Base-by-base conservation (phyloP, 1,140 invertebrate genomes). In the Uloborus diversus region DNA sequence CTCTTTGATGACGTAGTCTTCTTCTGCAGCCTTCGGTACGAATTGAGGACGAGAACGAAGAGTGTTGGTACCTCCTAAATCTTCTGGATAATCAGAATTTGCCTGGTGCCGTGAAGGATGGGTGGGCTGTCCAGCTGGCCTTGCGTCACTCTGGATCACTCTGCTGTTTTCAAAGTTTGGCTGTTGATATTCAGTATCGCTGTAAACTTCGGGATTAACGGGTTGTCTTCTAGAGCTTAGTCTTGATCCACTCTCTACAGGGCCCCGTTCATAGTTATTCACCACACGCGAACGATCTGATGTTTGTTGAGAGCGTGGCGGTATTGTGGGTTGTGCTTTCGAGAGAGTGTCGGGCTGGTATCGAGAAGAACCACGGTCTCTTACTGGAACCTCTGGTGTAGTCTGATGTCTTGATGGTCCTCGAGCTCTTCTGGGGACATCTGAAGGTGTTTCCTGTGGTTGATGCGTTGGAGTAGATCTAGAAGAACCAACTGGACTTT, bases 161-260 rank as follows among this genome's bases (percentile, higher is more conserved):
- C n/a, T n/a, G n/a, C n/a, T n/a, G n/a, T n/a, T n/a, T n/a, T n/a
- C n/a, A n/a, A n/a, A n/a, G n/a, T n/a, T n/a, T 13, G 37, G 37
- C 37, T 42, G 37, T 13, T 42, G 37, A 42, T 42, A 9, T 42
- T 42, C 37, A 42, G 37, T 42, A 42, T 42, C 37, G 2, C 37
- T 9, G 17, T 20, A 5, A 42, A 20, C 14, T 62, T 75, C 57
- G 2, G 37, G 25, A 62, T 47, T n/a, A 27, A 33, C 20, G 25
- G 56, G 70, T 25, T 75, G 57, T 75, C 35, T 62, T 42, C 37
- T 47, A 7, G 70, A 49, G 28, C 32, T 75, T 49, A 59, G n/a
- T 62, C 70, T 62, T 32, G 70, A 62, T 9, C 27, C 30, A 2
- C n/a, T 51, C 13, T 75, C 57, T 32, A 2, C 35, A 2, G 30